Base-by-base conservation (phyloP, 2,113 vertebrate species). In the Apeltes quadracus region DNA sequence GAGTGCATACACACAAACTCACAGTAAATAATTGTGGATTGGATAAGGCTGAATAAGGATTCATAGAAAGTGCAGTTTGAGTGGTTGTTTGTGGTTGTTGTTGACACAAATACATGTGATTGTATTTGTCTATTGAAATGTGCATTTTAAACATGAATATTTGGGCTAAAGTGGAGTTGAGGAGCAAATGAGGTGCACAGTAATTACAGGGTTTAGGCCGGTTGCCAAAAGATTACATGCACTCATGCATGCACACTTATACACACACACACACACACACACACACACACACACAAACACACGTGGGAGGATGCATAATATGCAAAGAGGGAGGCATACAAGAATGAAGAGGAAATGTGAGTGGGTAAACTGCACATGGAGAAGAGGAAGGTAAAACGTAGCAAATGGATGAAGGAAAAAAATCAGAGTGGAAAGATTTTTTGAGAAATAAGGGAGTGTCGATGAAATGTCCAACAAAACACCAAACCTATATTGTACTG, bases 171-270 rank as follows among this genome's bases (percentile, higher is more conserved):
- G 68, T 74, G 78, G 56, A 75, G 54, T 72, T 72, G 55, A 82
- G 71, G 74, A 82, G 68, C 79, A 74, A 66, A 84, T 62, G 69
- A 79, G 75, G 80, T 73, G 76, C 58, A 36, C 74, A 53, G 61
- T 90, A 90, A 92, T 90, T 90, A 85, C 74, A 84, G 72, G 74
- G 44, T 88, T 84, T 76, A 79, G 75, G 77, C 72, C 43, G 41
- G 56, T 66, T 73, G 76, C 75, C 77, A 87, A 56, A 56, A 79
- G 56, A 77, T 67, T 82, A 61, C 50, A 81, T 65, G 63, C 69
- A 67, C 54, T 48, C 62, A 78, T 79, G 64, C 41, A 75, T 69
- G 56, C 51, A 56, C 58, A 34, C 59, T 82, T 63, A 68, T 51
- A 62, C 13, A 77, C 16, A 39, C 36, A 39, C 39, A 29, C 1